Percentiles rank a stretch among this genome's conserved stretches.
Conservation (phyloP, 2,797 vertebrate genomes). For the Erithacus rubecula region DNA sequence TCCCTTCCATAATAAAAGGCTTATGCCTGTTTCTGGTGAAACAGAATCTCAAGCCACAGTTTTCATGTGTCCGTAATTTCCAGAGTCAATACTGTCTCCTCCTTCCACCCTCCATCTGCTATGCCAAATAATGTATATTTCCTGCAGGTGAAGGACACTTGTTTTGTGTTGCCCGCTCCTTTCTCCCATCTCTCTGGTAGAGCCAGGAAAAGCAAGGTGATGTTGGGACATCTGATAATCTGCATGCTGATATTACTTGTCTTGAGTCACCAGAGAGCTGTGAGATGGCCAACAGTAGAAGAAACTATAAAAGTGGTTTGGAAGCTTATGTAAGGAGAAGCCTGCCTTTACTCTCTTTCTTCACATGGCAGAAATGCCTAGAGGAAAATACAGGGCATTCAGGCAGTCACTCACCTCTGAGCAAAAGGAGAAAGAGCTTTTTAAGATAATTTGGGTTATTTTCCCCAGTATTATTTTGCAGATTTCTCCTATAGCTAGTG, state of each 20-base stretch:
- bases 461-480: not conserved
- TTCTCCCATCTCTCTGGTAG: not conserved
- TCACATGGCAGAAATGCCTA: not conserved
- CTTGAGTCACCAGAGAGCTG: not conserved
- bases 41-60: not conserved
- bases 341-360: not conserved
- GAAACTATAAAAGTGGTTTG: not conserved
- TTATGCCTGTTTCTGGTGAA: not conserved
- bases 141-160: not conserved
- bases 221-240: not conserved
- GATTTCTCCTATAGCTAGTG: not conserved
- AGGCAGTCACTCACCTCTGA: not conserved
- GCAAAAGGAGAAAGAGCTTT: not conserved
- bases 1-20: not conserved
- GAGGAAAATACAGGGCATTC: not conserved
- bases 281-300: not conserved
- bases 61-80: not conserved
- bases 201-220: not conserved
- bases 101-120: accelerated
- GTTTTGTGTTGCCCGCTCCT: not conserved
- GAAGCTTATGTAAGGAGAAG: not conserved
- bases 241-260: not conserved
- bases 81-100: not conserved
- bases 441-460: not conserved
- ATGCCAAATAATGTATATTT: not conserved